Evolutionary conservation across 2,113 vertebrate species (phyloP).

Genomic region (Thryonomys swinderianus): DNA sequence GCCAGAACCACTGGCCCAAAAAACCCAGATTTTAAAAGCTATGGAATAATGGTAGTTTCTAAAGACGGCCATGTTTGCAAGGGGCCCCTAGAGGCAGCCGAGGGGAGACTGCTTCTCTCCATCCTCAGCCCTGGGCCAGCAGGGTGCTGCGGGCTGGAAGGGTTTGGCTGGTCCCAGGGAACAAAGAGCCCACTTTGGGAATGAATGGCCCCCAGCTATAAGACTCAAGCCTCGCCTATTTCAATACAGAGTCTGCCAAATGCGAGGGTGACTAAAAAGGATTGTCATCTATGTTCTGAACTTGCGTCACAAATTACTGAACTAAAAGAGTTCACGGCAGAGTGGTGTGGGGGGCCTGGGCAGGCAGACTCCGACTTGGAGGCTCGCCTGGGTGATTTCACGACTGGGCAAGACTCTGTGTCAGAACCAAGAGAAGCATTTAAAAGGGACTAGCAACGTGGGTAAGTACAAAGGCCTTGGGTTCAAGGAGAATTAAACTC

Average conservation of each 20-base stretch:
- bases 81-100: background rate
- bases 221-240: background rate
- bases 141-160: fast-evolving
- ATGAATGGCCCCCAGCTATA: background rate
- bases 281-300: constrained; percentile 1
- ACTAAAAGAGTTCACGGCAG: background rate
- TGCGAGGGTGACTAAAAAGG: constrained; percentile 29
- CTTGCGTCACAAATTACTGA: constrained; percentile 23
- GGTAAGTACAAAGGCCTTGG: background rate
- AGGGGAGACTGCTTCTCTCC: background rate
- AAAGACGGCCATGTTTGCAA: background rate
- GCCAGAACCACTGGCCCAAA: no score
- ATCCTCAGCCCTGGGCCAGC: fast-evolving
- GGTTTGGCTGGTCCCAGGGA: background rate
- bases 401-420: background rate
- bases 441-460: background rate
- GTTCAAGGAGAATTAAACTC: background rate
- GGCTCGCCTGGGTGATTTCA: background rate
- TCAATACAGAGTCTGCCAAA: constrained; percentile 9
- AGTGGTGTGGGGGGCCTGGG: background rate
- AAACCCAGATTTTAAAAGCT: background rate
- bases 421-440: background rate
- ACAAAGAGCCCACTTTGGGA: background rate
- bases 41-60: background rate
- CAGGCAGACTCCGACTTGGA: background rate